Percentiles rank a stretch among this genome's conserved stretches.
Conservation (phyloP, 1,140 invertebrate species). For the Lanistes nyassanus region DNA sequence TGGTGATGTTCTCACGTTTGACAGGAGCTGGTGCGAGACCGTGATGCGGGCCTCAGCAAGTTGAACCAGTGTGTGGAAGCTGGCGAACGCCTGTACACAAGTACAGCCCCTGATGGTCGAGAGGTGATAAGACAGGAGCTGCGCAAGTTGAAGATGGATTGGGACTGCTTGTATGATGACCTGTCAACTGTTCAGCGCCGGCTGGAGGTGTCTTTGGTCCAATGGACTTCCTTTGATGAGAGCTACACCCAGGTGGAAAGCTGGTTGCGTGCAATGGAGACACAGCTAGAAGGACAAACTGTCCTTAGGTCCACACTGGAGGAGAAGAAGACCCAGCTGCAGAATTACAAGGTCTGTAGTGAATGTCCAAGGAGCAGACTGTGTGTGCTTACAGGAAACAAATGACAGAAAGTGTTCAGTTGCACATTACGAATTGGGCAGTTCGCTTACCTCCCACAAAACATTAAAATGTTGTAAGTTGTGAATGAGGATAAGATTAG, state of each 20-base stretch:
- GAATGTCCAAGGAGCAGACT: no score
- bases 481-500: no score
- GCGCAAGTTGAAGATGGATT: slow-evolving; percentile 75
- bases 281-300: slow-evolving; percentile 78
- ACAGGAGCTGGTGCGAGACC: slow-evolving; percentile 81
- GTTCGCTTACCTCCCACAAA: no score
- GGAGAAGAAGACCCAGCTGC: slow-evolving; percentile 80
- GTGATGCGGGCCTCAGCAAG: slow-evolving; percentile 79
- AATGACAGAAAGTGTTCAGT: no score
- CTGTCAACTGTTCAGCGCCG: slow-evolving; percentile 75
- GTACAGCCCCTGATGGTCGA: slow-evolving; percentile 86
- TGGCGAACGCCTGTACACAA: slow-evolving; percentile 88
- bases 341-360: slow-evolving; percentile 75
- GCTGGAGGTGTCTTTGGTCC: slow-evolving; percentile 76
- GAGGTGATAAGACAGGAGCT: slow-evolving; percentile 86
- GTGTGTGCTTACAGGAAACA: no score
- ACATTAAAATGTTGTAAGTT: no score
- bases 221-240: slow-evolving; percentile 66
- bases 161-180: slow-evolving; percentile 84
- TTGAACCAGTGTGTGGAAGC: slow-evolving; percentile 86
- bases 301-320: slow-evolving; percentile 85
- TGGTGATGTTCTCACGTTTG: no score
- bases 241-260: slow-evolving; percentile 80
- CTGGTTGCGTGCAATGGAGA: slow-evolving; percentile 83
- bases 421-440: no score